These are phyloP conservation scores for Himalopsyche japonica DNA, from an alignment of 2,888 invertebrate genomes.

Conservation along the genomic window DNA sequence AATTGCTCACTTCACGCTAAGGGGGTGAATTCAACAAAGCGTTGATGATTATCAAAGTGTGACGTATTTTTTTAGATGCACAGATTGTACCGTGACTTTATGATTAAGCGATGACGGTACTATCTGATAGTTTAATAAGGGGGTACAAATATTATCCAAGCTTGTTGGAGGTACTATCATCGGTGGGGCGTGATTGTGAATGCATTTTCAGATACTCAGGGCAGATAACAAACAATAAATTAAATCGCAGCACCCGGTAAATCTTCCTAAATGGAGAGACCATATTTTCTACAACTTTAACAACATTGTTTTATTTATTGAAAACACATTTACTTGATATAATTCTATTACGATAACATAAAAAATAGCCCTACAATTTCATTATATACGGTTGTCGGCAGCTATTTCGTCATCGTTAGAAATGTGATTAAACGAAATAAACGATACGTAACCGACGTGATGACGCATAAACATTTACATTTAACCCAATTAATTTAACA, in stretches of 20 bases:
- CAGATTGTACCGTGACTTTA: background rate
- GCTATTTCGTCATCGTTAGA: too few relatives aligned
- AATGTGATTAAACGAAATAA: too few relatives aligned
- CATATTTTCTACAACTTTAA: too few relatives aligned
- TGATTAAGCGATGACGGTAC: background rate
- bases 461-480: too few relatives aligned
- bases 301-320: too few relatives aligned
- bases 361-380: too few relatives aligned
- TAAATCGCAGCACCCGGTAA: background rate
- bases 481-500: too few relatives aligned
- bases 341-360: too few relatives aligned
- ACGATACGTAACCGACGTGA: too few relatives aligned
- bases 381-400: too few relatives aligned
- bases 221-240: background rate
- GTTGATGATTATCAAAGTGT: background rate
- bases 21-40: background rate
- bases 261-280: too few relatives aligned
- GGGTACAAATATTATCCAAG: background rate
- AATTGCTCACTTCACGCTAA: background rate
- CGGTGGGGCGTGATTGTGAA: background rate
- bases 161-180: background rate
- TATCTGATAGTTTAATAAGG: background rate
- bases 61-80: background rate
- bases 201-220: background rate
- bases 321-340: too few relatives aligned